Evolutionary conservation across 2,888 invertebrate species (phyloP).

Genomic region (Mamestra brassicae): DNA sequence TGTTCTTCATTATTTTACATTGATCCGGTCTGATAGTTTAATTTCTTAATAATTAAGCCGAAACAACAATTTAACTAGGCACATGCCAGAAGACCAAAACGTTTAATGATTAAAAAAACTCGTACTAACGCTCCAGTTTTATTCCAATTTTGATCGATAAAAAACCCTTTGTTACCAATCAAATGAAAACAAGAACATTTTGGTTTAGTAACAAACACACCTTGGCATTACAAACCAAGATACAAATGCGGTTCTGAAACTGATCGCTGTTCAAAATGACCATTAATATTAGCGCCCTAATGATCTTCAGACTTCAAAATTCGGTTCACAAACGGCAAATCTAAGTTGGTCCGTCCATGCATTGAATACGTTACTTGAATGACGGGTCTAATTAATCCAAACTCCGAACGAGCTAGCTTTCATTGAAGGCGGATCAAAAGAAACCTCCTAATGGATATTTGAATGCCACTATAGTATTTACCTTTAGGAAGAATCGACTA

Average conservation of each 20-base stretch:
- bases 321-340: constrained; percentile 60
- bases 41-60: too few relatives aligned
- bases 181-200: constrained; percentile 68
- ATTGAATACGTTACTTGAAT: constrained; percentile 82
- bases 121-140: constrained; percentile 14
- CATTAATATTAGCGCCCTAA: constrained; percentile 63
- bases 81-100: too few relatives aligned
- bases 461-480: constrained; percentile 83
- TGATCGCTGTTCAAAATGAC: constrained; percentile 50
- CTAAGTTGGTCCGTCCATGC: constrained; percentile 70
- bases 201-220: constrained; percentile 63
- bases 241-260: constrained; percentile 45
- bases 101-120: constrained; percentile 11
- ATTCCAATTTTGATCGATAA: constrained; percentile 46
- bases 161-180: constrained; percentile 61
- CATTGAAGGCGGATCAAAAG: constrained; percentile 85
- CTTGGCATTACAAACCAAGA: constrained; percentile 53
- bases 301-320: constrained; percentile 58
- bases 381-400: constrained; percentile 85
- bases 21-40: too few relatives aligned
- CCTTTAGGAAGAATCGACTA: constrained; percentile 69
- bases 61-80: too few relatives aligned
- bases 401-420: constrained; percentile 79
- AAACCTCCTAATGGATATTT: constrained; percentile 88
- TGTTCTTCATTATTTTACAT: too few relatives aligned